Base-by-base conservation (phyloP, 2,888 invertebrate species). In the Lepidonotus clava region DNA sequence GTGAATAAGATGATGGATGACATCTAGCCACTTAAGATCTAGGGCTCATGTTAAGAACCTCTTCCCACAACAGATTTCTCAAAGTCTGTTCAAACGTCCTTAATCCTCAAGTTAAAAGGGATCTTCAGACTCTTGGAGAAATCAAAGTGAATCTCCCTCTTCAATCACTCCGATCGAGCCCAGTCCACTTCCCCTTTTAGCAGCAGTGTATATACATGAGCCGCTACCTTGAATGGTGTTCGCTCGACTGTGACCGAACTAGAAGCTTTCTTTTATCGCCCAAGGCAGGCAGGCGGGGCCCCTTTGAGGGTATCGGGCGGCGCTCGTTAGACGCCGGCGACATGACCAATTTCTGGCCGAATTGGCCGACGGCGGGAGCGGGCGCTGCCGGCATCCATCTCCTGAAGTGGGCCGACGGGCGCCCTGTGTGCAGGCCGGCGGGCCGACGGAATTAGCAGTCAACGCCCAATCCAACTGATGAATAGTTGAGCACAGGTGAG, bases 321-420 rank as follows among this genome's bases (percentile, higher is more conserved):
- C 24, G 24, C 61, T 61, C 61, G 61, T 61, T 61, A 61, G 61
- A 61, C 61, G 32, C 61, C 28, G 32, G 28, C 28, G 61, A 61
- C 61, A 61, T 61, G 61, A 61, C 61, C 61, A 61, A 61, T 61
- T 61, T 61, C 61, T 61, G 28, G n/a, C 28, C 28, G 61, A 61
- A 61, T 61, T 61, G 61, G 61, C 28, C 61, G n/a, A n/a, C 61
- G 28, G 24, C 61, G 4, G 4, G 11, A 4, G 28, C 61, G n/a
- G 11, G 61, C 61, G 14, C 61, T 24, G 14, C 61, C 61, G 11
- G 61, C 61, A 61, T 61, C 61, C 14, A 61, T 61, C 61, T 61
- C 28, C 6, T n/a, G n/a, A 4, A 61, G 61, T 28, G 24, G 61
- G 14, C n/a, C 56, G 56, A 4, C 56, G 61, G 28, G n/a, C 21